These are phyloP conservation scores for Medauroidea extradentata DNA, from an alignment of 1,140 invertebrate genomes.

Conservation along the genomic window DNA sequence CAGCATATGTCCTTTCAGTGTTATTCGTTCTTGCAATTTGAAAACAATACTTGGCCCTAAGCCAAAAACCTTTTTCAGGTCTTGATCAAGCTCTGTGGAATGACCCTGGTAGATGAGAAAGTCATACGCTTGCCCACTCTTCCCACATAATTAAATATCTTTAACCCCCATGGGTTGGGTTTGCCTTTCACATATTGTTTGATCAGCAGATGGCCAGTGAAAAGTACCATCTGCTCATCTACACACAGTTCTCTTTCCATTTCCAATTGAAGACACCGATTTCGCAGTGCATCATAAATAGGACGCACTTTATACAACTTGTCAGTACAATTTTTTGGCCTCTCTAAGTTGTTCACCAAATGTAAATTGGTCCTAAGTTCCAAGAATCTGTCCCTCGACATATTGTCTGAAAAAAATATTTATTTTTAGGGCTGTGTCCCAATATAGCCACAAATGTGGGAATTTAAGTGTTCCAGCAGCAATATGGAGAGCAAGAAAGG, in stretches of 20 bases:
- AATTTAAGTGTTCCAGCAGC: too few species aligned
- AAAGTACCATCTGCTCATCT: constrained; percentile 28
- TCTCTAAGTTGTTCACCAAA: too few species aligned
- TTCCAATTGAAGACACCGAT: constrained; percentile 18
- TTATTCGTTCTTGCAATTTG: constrained; percentile 23
- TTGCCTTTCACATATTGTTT: constrained; percentile 16
- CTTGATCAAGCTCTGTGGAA: background rate
- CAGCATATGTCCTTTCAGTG: constrained; percentile 14
- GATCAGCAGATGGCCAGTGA: constrained; percentile 14
- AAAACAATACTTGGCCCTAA: constrained; percentile 21
- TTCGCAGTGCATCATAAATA: background rate
- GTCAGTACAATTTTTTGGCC: too few species aligned
- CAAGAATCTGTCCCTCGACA: too few species aligned
- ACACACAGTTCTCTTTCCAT: constrained; percentile 18
- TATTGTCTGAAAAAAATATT: too few species aligned
- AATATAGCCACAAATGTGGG: too few species aligned
- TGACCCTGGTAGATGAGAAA: constrained; percentile 15
- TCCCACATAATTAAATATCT: constrained; percentile 17
- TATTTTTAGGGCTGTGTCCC: too few species aligned
- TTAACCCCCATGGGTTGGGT: constrained; percentile 13
- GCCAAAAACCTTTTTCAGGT: constrained; percentile 19
- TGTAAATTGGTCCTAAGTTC: too few species aligned
- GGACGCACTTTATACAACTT: too few species aligned
- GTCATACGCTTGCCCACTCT: constrained; percentile 5
- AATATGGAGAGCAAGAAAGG: too few species aligned